phyloP scores from a whole-genome alignment of 2,113 vertebrate genomes.

The Camarhynchus parvulus region DNA sequence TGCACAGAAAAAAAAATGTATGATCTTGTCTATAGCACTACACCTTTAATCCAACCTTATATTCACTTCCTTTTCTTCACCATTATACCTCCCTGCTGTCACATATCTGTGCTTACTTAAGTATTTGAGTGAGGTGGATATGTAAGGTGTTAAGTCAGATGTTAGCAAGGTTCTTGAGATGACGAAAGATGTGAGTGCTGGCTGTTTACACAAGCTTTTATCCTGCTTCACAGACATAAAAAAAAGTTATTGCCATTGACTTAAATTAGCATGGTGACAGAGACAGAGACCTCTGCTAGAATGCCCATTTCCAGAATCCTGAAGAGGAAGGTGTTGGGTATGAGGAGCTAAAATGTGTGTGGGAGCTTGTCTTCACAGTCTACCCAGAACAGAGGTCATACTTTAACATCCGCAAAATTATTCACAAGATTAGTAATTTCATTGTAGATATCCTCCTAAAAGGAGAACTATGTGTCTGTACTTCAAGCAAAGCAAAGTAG shows the following conservation, averaged over 20 bases:
- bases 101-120: neutral
- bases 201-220: neutral
- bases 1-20: neutral
- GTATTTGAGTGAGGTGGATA: neutral
- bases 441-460: neutral
- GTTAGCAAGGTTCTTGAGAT: neutral
- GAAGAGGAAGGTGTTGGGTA: neutral
- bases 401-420: neutral
- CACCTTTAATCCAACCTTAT: neutral
- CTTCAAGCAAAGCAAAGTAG: neutral
- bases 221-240: neutral
- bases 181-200: neutral
- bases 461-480: neutral
- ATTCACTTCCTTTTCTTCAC: neutral
- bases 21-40: neutral
- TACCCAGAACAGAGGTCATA: neutral
- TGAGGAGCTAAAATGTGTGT: neutral
- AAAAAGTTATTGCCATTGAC: neutral
- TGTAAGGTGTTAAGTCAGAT: neutral
- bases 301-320: neutral
- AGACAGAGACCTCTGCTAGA: neutral
- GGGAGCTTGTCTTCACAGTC: neutral
- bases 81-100: neutral
- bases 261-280: neutral
- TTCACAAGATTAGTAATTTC: neutral